Evolutionary conservation across 2,113 vertebrate species (phyloP), one percentile per base, ranked within the genome.

Genomic region (Scortum barcoo): DNA sequence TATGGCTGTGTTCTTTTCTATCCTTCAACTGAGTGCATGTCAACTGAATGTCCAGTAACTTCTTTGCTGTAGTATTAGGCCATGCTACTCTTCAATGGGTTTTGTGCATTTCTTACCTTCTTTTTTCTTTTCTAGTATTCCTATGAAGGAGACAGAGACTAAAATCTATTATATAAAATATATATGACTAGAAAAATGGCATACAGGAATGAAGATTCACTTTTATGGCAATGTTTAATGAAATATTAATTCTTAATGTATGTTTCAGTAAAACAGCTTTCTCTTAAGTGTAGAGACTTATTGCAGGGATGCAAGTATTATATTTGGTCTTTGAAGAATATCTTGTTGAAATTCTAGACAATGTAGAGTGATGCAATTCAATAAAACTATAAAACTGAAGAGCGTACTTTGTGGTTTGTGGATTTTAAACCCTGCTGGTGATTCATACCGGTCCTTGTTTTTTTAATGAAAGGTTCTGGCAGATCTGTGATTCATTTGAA

Each of bases 181-280:
- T 79, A 89, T 88, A 89, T 80, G 86, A 94, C 77, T 86, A 88
- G 87, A 93, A 93, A 84, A 81, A 90, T 85, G 86, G 84, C 78
- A 91, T 90, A 89, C 76, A 86, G 90, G 91, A 93, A 95, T 94
- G 91, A 94, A 92, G 65, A 87, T 89, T 93, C 86, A 94, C 91
- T 95, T 96, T 95, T 94, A 94, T 94, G 94, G 92, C 89, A 92
- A 92, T 93, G 94, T 95, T 96, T 95, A 93, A 94, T 93, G 91
- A 94, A 93, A 93, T 94, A 92, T 81, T 93, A 93, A 93, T 94
- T 95, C 93, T 93, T 93, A 92, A 84, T 94, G 93, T 95, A 95
- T 95, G 95, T 96, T 96, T 95, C 92, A 88, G 94, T 95, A 95
- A 93, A 93, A 92, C 83, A 61, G 92, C 91, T 93, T 93, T 94